phyloP scores from a whole-genome alignment of 1,140 invertebrate genomes.

The Solenopsis invicta region DNA sequence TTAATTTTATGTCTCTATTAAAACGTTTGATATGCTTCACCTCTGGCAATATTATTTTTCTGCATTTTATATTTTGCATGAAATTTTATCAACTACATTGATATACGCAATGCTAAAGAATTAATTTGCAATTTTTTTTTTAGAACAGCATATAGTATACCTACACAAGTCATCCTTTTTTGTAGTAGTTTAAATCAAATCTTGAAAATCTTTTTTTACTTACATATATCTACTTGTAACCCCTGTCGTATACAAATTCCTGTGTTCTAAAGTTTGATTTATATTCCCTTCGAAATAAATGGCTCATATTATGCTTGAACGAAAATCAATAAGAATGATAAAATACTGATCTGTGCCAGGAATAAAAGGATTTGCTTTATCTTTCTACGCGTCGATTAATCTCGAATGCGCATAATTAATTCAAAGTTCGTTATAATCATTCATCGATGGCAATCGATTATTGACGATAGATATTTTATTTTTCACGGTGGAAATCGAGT shows the following conservation, averaged over 20 bases:
- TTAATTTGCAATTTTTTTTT: slow-evolving; percentile 23
- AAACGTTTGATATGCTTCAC: background rate
- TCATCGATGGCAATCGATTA: background rate
- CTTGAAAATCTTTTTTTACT: background rate
- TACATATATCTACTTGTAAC: slow-evolving; percentile 20
- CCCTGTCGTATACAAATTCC: background rate
- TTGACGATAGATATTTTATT: slow-evolving; percentile 12
- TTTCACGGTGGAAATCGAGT: slow-evolving; percentile 10
- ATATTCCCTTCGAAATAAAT: slow-evolving; percentile 17
- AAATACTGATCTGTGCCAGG: background rate
- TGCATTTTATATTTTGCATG: slow-evolving; percentile 1
- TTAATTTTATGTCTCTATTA: background rate
- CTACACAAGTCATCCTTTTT: background rate
- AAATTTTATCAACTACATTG: background rate
- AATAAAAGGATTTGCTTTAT: slow-evolving; percentile 22
- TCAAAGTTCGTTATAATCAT: slow-evolving; percentile 6
- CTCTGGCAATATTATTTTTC: background rate
- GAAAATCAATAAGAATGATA: slow-evolving; percentile 45
- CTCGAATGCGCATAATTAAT: slow-evolving; percentile 28
- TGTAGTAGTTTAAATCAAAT: background rate
- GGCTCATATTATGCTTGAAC: slow-evolving; percentile 30
- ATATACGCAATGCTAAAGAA: background rate
- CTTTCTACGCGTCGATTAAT: slow-evolving; percentile 13
- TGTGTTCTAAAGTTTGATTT: slow-evolving; percentile 14
- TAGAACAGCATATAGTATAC: background rate